phyloP scores from a whole-genome alignment of 2,888 invertebrate genomes.

The Nasonovia ribisnigri region DNA sequence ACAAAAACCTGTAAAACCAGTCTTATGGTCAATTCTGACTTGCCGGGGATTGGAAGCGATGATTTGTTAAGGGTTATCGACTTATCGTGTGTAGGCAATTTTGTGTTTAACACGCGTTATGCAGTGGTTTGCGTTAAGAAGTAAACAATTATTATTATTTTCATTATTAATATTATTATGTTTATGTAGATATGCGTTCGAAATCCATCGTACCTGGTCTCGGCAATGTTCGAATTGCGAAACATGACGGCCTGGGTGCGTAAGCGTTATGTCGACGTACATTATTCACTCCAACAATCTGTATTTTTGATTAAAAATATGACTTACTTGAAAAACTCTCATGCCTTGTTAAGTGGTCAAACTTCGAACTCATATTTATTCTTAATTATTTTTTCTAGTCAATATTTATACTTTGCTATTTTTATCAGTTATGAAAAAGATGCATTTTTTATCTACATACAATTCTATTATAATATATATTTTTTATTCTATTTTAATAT shows the following conservation, averaged over 20 bases:
- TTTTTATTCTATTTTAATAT: too few relatives aligned
- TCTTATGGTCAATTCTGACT: background rate
- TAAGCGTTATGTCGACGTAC: background rate
- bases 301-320: background rate
- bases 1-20: slow-evolving; percentile 5
- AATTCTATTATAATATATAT: too few relatives aligned
- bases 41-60: too few relatives aligned
- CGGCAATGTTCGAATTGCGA: background rate
- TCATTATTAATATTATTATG: background rate
- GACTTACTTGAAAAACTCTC: background rate
- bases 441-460: too few relatives aligned
- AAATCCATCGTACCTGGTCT: background rate
- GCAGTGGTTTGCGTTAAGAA: background rate
- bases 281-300: background rate
- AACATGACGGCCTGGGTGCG: background rate
- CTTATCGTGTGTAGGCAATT: background rate
- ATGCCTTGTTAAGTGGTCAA: background rate
- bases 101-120: background rate
- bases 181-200: background rate
- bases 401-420: too few relatives aligned
- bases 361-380: background rate
- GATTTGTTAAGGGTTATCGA: background rate
- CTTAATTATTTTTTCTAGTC: too few relatives aligned
- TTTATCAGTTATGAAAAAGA: too few relatives aligned
- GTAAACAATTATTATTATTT: background rate